A percentile compares a stretch with the other conserved stretches of the same genome.
phyloP scores from a whole-genome alignment of 2,113 vertebrate species.

The Pangasianodon hypophthalmus region DNA sequence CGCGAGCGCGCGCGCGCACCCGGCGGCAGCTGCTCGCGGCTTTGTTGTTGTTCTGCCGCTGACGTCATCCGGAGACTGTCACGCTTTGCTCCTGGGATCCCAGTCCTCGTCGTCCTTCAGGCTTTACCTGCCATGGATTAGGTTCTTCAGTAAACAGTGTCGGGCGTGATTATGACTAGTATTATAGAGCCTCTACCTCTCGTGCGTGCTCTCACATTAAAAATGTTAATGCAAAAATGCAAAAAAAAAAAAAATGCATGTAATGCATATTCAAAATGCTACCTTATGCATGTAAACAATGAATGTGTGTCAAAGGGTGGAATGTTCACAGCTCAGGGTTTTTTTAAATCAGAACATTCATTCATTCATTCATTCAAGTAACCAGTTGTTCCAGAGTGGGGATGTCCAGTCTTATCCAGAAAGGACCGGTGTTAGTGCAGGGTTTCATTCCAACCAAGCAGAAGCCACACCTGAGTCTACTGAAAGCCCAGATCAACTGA shows the following conservation, averaged over 20 bases:
- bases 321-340: neutral
- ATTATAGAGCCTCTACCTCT: neutral
- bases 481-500: no score
- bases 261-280: neutral
- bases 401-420: no score
- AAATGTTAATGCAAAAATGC: neutral
- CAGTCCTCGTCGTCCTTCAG: constrained; percentile 21
- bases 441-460: no score
- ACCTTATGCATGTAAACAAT: neutral
- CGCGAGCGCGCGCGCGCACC: neutral
- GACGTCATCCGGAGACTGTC: constrained; percentile 66
- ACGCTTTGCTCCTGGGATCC: constrained; percentile 23
- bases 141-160: neutral
- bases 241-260: neutral
- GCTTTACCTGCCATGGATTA: constrained; percentile 9
- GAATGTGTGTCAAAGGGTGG: neutral
- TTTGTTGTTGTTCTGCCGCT: constrained; percentile 61
- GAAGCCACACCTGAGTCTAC: no score
- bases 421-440: no score
- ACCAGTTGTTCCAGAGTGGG: neutral
- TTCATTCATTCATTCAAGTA: neutral
- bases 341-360: no score
- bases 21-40: constrained; percentile 41
- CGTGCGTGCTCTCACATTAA: neutral
- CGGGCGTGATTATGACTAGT: neutral